Base-by-base conservation (phyloP, 2,113 vertebrate genomes). In the Ciconia boyciana region DNA sequence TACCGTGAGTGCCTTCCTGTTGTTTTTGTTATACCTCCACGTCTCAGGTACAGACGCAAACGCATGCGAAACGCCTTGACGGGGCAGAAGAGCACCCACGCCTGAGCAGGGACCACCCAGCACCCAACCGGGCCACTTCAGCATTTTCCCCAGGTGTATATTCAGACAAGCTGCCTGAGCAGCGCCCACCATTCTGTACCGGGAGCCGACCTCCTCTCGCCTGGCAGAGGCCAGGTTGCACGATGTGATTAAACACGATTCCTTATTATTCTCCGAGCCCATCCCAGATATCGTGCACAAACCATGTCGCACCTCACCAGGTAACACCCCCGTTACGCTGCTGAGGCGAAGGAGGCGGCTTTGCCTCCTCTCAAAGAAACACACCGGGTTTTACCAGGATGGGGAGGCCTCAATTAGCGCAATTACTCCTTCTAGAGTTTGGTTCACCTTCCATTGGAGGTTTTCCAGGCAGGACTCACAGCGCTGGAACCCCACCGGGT, bases 11-110 rank as follows among this genome's bases (percentile, higher is more conserved):
- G 29, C 64, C 41, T 55, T 24, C 3, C 0, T 0, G 21, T 5
- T 0, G 5, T 3, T 19, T 22, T 16, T 8, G 10, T 22, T 8
- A 9, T 1, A 3, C 9, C 49, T 34, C 16, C 1, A 16, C 3
- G 2, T 6, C 54, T 34, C n/a, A 1, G 13, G 48, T 4, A 16
- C 7, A 3, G 44, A 10, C 20, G 41, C 10, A 51, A 62, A 75
- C 0, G 0, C 36, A 16, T 0, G 10, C 4, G 1, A 12, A 62
- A 28, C 1, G 0, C 31, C n/a, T 1, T 0, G 19, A 31, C 0
- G 2, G 49, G 8, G 49, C 13, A 5, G 5, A 58, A 10, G 24
- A 13, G 29, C 44, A 3, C 21, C 55, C 11, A 2, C 3, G 8
- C 3, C n/a, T 1, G 1, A 3, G n/a, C 5, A 2, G 43, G 48